Base-by-base conservation (phyloP, 2,888 invertebrate genomes). In the Altica lythri region DNA sequence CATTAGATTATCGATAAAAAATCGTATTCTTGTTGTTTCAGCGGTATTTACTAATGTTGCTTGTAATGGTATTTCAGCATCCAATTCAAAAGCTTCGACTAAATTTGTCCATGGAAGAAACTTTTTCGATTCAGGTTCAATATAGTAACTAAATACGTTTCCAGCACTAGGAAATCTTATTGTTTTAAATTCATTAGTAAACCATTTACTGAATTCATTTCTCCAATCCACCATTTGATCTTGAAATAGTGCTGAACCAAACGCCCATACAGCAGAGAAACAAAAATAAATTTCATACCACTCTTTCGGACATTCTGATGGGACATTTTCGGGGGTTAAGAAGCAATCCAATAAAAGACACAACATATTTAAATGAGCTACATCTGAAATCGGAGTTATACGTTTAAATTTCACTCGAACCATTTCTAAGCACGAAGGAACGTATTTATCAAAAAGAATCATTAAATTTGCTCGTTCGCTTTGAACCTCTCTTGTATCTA, bases 201-300 rank as follows among this genome's bases (percentile, higher is more conserved):
- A 97, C 95, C 95, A 96, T 75, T 94, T 95, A 71, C 90, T 92
- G 74, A 96, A 96, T 72, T 96, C 96, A 64, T 89, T 89, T 34
- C 95, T 84, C 87, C 95, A 92, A 73, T 96, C 95, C 2, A 90
- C 82, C 32, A 93, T 79, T 80, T 94, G 88, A 78, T 95, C 95
- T 80, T 93, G 93, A 75, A 92, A 95, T 52, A 92, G 82, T 0
- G 89, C 86, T 0, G 95, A 93, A 1, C 96, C 96, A 71, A 96
- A 97, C 0, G 95, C 92, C 95, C 96, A 96, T 16, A 95, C 83
- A 48, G 88, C 82, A 19, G 89, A 85, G 73, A 95, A 96, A 0
- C 88, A 93, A 77, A 96, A 97, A 75, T 95, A 96, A 5, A 88
- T 85, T 78, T 97, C 96, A 71, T 91, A 91, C 88, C 94, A 89